phyloP scores from a whole-genome alignment of 1,140 invertebrate genomes.

The Temnothorax curvispinosus region DNA sequence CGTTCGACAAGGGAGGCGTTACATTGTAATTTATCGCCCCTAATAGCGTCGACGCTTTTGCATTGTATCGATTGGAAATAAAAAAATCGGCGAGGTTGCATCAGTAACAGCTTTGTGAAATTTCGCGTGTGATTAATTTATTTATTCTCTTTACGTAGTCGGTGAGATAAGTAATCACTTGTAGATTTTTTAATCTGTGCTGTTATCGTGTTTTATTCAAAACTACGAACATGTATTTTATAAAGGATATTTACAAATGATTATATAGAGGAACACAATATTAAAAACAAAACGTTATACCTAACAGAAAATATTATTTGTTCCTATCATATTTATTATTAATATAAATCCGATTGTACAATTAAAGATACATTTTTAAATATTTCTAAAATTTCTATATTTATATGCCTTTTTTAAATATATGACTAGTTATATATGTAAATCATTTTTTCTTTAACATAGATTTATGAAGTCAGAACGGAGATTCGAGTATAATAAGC shows the following conservation, averaged over 20 bases:
- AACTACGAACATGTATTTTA: not conserved
- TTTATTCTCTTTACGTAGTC: slow-evolving; percentile 7
- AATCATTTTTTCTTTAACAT: not conserved
- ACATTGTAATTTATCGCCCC: slow-evolving; percentile 58
- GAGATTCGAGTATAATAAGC: not conserved
- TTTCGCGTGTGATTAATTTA: slow-evolving; percentile 51
- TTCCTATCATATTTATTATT: not conserved
- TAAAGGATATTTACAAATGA: not conserved
- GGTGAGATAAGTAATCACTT: not conserved
- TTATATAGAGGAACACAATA: not conserved
- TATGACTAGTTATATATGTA: not conserved
- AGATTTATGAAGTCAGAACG: not conserved
- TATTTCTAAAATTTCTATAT: not conserved
- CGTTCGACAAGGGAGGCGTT: slow-evolving; percentile 57
- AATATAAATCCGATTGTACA: not conserved
- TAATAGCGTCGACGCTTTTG: slow-evolving; percentile 53
- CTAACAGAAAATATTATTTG: not conserved
- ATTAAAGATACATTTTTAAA: not conserved
- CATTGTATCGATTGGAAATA: slow-evolving; percentile 57
- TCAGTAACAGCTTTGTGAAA: slow-evolving; percentile 47
- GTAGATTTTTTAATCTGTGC: slow-evolving; percentile 40
- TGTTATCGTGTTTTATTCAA: slow-evolving; percentile 10
- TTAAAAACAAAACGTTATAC: not conserved
- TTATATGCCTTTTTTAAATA: not conserved
- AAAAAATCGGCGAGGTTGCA: slow-evolving; percentile 39